These are phyloP conservation scores for Dicrostonyx torquatus DNA, from an alignment of 2,797 vertebrate species.

Conservation along the genomic window DNA sequence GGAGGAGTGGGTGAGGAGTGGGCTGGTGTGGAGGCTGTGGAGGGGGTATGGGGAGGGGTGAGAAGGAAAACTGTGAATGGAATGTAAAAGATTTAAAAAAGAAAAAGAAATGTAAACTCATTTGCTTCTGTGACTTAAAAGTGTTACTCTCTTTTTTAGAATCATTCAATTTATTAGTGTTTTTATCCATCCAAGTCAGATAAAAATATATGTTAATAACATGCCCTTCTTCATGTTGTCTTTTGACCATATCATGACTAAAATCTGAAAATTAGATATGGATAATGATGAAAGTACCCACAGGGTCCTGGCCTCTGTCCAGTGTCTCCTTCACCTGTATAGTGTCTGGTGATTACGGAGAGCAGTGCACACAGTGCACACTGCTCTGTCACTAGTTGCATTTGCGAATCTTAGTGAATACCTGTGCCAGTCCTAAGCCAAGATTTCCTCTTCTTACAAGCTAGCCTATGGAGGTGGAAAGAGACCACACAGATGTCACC, in stretches of 20 bases:
- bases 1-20: too few relatives aligned
- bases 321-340: not conserved
- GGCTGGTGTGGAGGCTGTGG: too few relatives aligned
- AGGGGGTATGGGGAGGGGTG: too few relatives aligned
- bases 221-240: not conserved
- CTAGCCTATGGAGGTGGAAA: not conserved
- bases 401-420: not conserved
- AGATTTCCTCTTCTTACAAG: not conserved
- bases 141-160: not conserved
- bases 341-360: rapidly evolving
- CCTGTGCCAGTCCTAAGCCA: not conserved
- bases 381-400: rapidly evolving
- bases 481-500: not conserved
- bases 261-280: not conserved
- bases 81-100: too few relatives aligned
- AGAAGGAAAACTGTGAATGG: too few relatives aligned
- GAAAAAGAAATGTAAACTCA: not conserved
- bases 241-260: not conserved
- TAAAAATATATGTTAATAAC: conserved; percentile 6
- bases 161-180: not conserved
- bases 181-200: not conserved
- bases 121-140: not conserved
- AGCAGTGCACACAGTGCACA: not conserved
- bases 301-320: not conserved
- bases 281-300: not conserved